phyloP scores from a whole-genome alignment of 1,140 invertebrate species.

The Teleogryllus occipitalis region DNA sequence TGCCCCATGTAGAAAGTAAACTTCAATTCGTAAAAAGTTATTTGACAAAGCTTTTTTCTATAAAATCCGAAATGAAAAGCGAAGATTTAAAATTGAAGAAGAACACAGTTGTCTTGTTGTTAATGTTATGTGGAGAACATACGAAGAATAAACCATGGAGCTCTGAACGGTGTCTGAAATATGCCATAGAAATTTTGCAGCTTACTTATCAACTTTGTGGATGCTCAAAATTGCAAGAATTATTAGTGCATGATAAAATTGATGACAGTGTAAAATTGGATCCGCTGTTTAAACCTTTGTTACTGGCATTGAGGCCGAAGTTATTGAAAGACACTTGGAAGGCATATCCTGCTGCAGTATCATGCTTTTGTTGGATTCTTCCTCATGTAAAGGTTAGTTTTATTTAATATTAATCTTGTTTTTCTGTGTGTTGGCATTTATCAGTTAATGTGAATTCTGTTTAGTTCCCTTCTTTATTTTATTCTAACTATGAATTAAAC shows the following conservation, averaged over 20 bases:
- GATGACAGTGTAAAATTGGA: slow-evolving; percentile 22
- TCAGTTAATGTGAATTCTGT: neutral
- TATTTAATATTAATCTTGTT: slow-evolving; percentile 11
- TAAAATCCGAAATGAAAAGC: slow-evolving; percentile 15
- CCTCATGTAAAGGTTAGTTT: slow-evolving; percentile 31
- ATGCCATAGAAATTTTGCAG: slow-evolving; percentile 27
- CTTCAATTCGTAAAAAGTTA: slow-evolving; percentile 29
- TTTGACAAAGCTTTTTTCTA: slow-evolving; percentile 27
- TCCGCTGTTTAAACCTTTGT: slow-evolving; percentile 27
- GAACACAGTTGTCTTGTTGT: slow-evolving; percentile 29
- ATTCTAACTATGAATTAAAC: neutral
- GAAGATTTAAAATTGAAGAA: slow-evolving; percentile 24
- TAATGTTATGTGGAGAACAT: slow-evolving; percentile 39
- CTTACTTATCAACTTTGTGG: slow-evolving; percentile 30
- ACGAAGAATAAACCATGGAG: slow-evolving; percentile 35
- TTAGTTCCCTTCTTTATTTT: neutral
- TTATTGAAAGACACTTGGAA: slow-evolving; percentile 40
- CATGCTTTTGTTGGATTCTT: slow-evolving; percentile 39
- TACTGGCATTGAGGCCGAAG: slow-evolving; percentile 33
- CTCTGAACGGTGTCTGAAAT: slow-evolving; percentile 27
- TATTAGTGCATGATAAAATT: slow-evolving; percentile 29
- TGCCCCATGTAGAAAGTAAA: slow-evolving; percentile 30
- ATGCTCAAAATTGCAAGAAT: slow-evolving; percentile 26
- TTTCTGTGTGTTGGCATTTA: neutral
- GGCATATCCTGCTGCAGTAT: slow-evolving; percentile 36